Evolutionary conservation across 1,140 invertebrate species (phyloP).

Genomic region (Euura saliciscinereae): DNA sequence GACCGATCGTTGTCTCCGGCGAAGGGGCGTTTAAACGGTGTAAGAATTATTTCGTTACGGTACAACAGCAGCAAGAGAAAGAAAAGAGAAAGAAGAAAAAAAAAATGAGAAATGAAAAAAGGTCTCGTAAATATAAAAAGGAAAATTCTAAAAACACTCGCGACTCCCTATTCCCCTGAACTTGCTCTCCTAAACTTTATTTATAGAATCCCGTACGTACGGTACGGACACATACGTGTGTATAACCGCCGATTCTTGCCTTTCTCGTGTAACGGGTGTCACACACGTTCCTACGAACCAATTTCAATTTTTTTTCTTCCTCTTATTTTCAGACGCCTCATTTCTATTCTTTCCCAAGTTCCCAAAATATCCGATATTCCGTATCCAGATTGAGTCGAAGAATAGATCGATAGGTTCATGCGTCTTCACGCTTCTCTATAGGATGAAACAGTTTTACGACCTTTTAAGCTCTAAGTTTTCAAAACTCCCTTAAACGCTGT

Average conservation of each 20-base stretch:
- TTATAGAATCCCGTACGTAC: constrained; percentile 39
- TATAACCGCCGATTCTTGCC: constrained; percentile 27
- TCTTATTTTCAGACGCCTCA: too few species aligned
- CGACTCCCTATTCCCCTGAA: constrained; percentile 50
- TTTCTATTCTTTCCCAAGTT: too few species aligned
- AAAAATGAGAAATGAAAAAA: neutral
- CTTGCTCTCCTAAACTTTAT: constrained; percentile 50
- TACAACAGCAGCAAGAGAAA: neutral
- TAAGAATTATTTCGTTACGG: constrained; percentile 1
- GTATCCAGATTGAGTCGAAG: too few species aligned
- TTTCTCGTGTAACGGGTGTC: constrained; percentile 4
- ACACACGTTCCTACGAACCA: neutral
- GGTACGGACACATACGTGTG: constrained; percentile 30
- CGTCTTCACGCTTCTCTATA: neutral
- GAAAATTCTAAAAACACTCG: constrained; percentile 47
- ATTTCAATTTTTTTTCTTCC: neutral
- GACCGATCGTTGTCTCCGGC: neutral
- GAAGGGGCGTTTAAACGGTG: neutral
- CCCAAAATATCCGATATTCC: too few species aligned
- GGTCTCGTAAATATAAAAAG: neutral
- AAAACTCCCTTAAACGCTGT: neutral
- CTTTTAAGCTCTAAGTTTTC: constrained; percentile 1
- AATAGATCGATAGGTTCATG: too few species aligned
- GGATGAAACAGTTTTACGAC: constrained; percentile 3
- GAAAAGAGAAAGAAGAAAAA: neutral